Percentiles rank a stretch among this genome's conserved stretches.
These are phyloP conservation scores for Ellobius talpinus DNA, from an alignment of 2,113 vertebrate species.

Conservation along the genomic window DNA sequence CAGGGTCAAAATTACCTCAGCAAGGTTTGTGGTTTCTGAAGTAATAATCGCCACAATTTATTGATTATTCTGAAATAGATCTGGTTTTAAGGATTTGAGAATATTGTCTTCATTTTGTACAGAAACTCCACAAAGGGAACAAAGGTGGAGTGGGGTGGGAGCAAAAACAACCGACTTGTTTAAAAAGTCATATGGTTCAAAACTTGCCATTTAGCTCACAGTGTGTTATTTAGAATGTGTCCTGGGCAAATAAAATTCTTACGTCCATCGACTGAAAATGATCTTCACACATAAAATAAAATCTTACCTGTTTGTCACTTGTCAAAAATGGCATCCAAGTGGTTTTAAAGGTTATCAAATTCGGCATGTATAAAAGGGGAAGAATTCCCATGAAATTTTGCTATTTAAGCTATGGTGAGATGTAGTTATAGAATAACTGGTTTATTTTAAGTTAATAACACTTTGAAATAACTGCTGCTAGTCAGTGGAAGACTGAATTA, in stretches of 20 bases:
- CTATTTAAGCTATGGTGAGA: not conserved
- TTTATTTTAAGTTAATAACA: not conserved
- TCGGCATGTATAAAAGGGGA: not conserved
- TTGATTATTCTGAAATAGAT: not conserved
- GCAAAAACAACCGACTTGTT: not conserved
- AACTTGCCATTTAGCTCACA: conserved; percentile 29
- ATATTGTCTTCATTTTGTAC: not conserved
- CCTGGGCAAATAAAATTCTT: conserved; percentile 69
- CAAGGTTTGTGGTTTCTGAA: conserved; percentile 30
- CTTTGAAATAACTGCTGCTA: not conserved
- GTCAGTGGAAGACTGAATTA: not conserved
- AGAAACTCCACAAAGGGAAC: too few species aligned
- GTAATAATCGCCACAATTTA: not conserved
- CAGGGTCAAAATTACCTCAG: not conserved
- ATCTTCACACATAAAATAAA: conserved; percentile 72
- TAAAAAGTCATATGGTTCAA: not conserved
- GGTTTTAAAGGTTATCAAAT: not conserved
- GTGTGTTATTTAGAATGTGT: conserved; percentile 10
- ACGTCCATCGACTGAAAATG: conserved; percentile 71
- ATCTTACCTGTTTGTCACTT: conserved; percentile 62
- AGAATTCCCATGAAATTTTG: not conserved
- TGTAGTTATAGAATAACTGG: not conserved
- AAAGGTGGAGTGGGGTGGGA: not conserved
- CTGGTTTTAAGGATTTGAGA: not conserved
- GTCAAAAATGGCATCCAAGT: not conserved